phyloP scores from a whole-genome alignment of 2,888 invertebrate genomes.

The Harpalus rubripes region DNA sequence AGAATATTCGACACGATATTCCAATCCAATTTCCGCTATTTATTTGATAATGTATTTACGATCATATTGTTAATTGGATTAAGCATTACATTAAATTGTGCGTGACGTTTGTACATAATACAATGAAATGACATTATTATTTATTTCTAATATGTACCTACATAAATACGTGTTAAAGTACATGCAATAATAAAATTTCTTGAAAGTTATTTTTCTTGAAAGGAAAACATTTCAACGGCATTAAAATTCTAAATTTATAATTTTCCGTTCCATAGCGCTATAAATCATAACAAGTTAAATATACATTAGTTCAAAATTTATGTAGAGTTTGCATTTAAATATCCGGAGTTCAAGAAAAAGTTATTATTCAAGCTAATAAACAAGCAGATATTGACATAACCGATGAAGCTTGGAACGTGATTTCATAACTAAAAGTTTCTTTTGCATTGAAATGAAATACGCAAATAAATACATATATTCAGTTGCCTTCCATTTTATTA shows the following conservation, averaged over 20 bases:
- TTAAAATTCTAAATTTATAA: constrained; percentile 25
- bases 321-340: constrained; percentile 32
- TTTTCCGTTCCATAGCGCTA: constrained; percentile 11
- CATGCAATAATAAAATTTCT: no score
- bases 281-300: constrained; percentile 25
- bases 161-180: no score
- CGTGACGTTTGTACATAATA: no score
- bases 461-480: not conserved
- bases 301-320: constrained; percentile 9
- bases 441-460: not conserved
- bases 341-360: constrained; percentile 25
- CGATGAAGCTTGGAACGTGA: not conserved
- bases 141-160: no score
- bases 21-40: no score
- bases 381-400: constrained; percentile 33
- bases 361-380: constrained; percentile 32
- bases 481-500: no score
- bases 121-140: no score
- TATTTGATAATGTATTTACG: no score
- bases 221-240: constrained; percentile 3
- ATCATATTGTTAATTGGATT: no score
- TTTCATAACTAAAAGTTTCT: not conserved
- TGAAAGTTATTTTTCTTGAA: not conserved
- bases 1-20: no score
- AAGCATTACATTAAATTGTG: no score